Evolutionary conservation across 2,888 invertebrate species (phyloP), one percentile per base, ranked within the genome.

Genomic region (Xylocampa areola): DNA sequence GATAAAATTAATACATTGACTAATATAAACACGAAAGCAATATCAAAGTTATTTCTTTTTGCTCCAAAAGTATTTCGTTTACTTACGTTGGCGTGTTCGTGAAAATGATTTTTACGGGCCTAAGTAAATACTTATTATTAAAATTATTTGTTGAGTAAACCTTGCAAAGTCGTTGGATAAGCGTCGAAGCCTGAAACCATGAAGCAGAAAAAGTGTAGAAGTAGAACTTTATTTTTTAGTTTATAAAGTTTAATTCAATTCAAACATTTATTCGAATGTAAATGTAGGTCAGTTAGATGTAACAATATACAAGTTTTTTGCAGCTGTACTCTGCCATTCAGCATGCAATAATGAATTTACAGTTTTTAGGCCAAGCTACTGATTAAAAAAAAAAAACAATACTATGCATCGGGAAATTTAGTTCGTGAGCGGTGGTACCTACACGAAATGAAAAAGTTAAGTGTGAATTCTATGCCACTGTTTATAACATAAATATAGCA

Each of bases 91-190:
- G 19, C 14, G 32, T 52, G 23, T 60, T 35, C n/a, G 23, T 40
- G 51, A 44, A 59, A 67, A 61, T 43, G 45, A 50, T 74, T 64
- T 72, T 70, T 59, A 62, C 52, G 43, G 47, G 41, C 60, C 73
- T 65, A 65, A 65, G 44, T 60, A 73, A 73, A 75, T 68, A 64
- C 61, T 57, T 70, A 71, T 54, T 43, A 63, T 72, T 72, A 54
- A 57, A 66, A 66, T 69, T 60, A 73, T 73, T 73, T 66, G 55
- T 64, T 59, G 47, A 64, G 45, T 21, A 69, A 68, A 68, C 61
- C 61, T 36, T 14, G 47, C 41, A 41, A 41, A 53, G 55, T 51
- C 57, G 43, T 54, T 27, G 39, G 36, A 32, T 57, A 57, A 48
- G 52, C 29, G 45, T 17, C 16, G n/a, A 36, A 21, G 23, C 11